These are phyloP conservation scores for Drosophila seclusa DNA, from an alignment of 2,888 invertebrate species.

Conservation along the genomic window DNA sequence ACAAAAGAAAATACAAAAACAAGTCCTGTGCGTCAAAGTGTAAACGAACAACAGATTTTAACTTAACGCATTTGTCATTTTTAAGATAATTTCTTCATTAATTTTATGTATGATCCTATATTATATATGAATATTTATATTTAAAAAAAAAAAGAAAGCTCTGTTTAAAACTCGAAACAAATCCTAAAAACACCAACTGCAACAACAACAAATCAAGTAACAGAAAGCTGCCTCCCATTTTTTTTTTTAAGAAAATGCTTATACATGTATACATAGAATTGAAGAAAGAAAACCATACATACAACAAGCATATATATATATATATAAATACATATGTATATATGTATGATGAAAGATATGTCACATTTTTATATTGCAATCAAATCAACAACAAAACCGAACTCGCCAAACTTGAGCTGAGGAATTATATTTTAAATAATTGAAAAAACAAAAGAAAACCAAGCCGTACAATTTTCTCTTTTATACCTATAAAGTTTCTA, in stretches of 20 bases:
- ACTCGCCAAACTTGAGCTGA: slow-evolving; percentile 13
- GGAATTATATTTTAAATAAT: slow-evolving; percentile 14
- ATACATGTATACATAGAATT: slow-evolving; percentile 26
- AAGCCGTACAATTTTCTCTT: slow-evolving; percentile 24
- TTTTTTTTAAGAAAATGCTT: slow-evolving; percentile 1
- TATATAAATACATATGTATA: neutral
- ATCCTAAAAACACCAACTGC: slow-evolving; percentile 37
- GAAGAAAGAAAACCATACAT: slow-evolving; percentile 7
- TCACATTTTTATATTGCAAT: slow-evolving; percentile 36
- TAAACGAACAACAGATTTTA: slow-evolving; percentile 40
- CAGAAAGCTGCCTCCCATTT: slow-evolving; percentile 41
- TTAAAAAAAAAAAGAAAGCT: slow-evolving; percentile 49
- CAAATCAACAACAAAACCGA: slow-evolving; percentile 26
- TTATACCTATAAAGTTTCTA: slow-evolving; percentile 10
- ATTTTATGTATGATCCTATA: slow-evolving; percentile 70
- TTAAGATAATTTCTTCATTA: slow-evolving; percentile 64
- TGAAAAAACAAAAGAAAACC: slow-evolving; percentile 4
- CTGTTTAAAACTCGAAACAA: slow-evolving; percentile 47
- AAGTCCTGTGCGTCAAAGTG: slow-evolving; percentile 54
- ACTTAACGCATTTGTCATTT: slow-evolving; percentile 54
- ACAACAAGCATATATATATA: slow-evolving; percentile 12
- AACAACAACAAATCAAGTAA: slow-evolving; percentile 32
- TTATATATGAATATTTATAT: slow-evolving; percentile 74
- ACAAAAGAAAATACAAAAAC: slow-evolving; percentile 38
- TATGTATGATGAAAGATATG: slow-evolving; percentile 8